Conservation (phyloP, 2,888 invertebrate genomes). For the Chymomyza fuscimana region DNA sequence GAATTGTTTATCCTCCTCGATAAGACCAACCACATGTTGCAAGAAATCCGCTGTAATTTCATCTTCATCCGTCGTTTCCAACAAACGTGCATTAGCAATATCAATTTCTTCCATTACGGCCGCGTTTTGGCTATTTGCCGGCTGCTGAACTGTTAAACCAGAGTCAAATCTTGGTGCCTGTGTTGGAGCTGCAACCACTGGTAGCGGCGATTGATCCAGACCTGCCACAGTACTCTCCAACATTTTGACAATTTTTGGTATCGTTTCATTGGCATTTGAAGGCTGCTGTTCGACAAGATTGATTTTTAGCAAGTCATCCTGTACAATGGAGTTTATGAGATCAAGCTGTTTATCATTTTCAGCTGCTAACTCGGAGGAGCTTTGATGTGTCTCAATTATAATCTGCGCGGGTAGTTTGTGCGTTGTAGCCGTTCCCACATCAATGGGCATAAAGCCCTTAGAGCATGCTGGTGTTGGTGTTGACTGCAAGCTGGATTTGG, state of each 20-base stretch:
- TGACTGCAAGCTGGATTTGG: constrained; percentile 33
- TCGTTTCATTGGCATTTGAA: constrained; percentile 70
- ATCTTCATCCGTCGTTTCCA: constrained; percentile 82
- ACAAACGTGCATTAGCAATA: constrained; percentile 67
- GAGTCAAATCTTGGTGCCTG: background rate
- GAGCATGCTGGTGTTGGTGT: constrained; percentile 32
- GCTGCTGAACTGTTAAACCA: background rate
- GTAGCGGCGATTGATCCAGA: constrained; percentile 39
- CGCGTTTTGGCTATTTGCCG: constrained; percentile 7
- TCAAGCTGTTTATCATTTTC: constrained; percentile 79
- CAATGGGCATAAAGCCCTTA: constrained; percentile 78
- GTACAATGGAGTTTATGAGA: constrained; percentile 79
- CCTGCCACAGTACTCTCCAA: constrained; percentile 77
- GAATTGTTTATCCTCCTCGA: constrained; percentile 84
- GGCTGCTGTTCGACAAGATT: constrained; percentile 55
- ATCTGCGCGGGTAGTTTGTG: constrained; percentile 79
- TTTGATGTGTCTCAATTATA: constrained; percentile 79
- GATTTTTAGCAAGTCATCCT: constrained; percentile 74
- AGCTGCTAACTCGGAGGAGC: constrained; percentile 75
- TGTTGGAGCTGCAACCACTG: background rate
- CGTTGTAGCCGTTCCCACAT: constrained; percentile 71
- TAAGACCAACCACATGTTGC: constrained; percentile 87
- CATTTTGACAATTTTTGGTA: constrained; percentile 82
- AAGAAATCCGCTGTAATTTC: constrained; percentile 86
- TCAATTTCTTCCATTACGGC: constrained; percentile 67